Evolutionary conservation across 2,113 vertebrate genomes (phyloP).

Genomic region (Procavia capensis): DNA sequence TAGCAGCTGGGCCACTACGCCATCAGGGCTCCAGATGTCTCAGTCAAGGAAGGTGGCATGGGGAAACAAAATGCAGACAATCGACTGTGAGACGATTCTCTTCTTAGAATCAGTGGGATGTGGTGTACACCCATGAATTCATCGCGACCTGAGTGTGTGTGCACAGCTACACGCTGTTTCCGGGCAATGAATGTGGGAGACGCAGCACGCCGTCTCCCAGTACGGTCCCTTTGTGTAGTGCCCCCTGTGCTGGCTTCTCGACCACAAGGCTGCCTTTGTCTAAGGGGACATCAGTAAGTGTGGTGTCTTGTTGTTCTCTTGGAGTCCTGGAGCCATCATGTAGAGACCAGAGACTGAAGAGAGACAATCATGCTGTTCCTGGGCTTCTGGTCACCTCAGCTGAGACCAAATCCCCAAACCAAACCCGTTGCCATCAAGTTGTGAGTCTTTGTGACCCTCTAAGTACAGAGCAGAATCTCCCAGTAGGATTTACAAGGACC

Average conservation of each 20-base stretch:
- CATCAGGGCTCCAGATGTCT: no score
- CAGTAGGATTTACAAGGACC: background rate
- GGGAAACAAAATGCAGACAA: no score
- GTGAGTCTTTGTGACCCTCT: background rate
- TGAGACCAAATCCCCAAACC: no score
- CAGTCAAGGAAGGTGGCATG: no score
- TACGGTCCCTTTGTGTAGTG: background rate
- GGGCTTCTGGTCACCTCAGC: no score
- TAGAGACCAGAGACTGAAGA: background rate
- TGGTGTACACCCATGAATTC: background rate
- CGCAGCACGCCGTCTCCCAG: background rate
- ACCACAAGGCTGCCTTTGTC: background rate
- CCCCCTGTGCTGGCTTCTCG: background rate
- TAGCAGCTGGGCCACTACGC: background rate
- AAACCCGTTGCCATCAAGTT: no score
- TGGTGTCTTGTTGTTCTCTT: background rate
- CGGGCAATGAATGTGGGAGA: background rate
- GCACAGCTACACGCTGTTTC: rapidly evolving
- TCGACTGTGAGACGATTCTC: background rate
- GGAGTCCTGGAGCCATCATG: background rate
- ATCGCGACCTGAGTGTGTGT: background rate
- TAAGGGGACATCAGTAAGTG: background rate
- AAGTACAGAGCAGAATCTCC: background rate
- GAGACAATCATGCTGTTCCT: no score
- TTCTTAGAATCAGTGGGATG: background rate